phyloP scores from a whole-genome alignment of 1,140 invertebrate genomes.

The Trichonephila clavata region DNA sequence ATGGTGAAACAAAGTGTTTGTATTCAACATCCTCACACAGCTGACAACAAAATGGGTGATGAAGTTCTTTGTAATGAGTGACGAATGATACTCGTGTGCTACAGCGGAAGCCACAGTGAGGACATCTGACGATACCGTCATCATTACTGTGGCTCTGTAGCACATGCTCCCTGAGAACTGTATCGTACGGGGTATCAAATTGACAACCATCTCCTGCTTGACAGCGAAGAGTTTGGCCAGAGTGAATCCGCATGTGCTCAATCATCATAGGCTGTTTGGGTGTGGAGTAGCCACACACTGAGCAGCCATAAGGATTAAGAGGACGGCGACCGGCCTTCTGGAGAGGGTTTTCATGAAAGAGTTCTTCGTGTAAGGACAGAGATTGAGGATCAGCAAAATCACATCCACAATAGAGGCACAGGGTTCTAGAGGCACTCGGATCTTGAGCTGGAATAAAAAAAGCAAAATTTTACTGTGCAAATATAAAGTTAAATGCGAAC shows the following conservation, averaged over 20 bases:
- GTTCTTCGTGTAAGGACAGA: constrained; percentile 81
- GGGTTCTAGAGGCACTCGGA: constrained; percentile 79
- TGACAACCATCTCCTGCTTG: constrained; percentile 79
- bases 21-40: constrained; percentile 70
- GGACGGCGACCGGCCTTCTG: constrained; percentile 73
- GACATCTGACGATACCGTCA: constrained; percentile 80
- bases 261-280: constrained; percentile 82
- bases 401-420: constrained; percentile 83
- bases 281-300: constrained; percentile 81
- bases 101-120: constrained; percentile 80
- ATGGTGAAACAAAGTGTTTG: constrained; percentile 63
- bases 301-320: constrained; percentile 80
- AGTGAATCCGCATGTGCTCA: constrained; percentile 82
- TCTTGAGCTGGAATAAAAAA: constrained; percentile 53
- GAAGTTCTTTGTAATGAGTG: constrained; percentile 66
- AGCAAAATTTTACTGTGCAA: too few relatives aligned
- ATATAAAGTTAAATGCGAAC: too few relatives aligned
- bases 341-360: constrained; percentile 80
- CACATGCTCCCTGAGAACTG: constrained; percentile 79
- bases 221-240: constrained; percentile 80
- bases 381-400: constrained; percentile 83
- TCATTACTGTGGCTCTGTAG: constrained; percentile 79
- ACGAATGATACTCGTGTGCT: constrained; percentile 68
- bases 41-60: constrained; percentile 69
- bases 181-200: constrained; percentile 79